Conservation (phyloP, 2,113 vertebrate genomes). For the Nymphicus hollandicus region DNA sequence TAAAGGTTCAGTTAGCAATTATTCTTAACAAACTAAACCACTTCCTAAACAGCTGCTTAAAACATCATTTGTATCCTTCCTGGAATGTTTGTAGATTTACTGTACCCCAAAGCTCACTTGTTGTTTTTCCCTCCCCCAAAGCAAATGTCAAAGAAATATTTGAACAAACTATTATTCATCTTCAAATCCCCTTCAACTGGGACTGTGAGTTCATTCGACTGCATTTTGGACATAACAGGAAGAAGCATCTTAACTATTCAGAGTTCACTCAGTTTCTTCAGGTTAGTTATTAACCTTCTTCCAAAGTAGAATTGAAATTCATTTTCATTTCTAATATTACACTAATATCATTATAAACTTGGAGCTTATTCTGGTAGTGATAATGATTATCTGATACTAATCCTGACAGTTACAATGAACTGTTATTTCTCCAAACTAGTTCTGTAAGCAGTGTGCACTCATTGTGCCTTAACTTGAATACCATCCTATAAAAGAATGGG, state of each 20-base stretch:
- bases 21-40: conserved; percentile 60
- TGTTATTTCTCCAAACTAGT: neutral
- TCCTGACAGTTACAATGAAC: neutral
- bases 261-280: conserved; percentile 97
- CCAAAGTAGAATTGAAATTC: neutral
- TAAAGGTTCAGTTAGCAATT: conserved; percentile 56
- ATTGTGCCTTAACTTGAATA: neutral
- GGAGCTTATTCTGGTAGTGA: neutral
- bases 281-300: conserved; percentile 74
- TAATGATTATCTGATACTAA: neutral
- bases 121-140: conserved; percentile 74
- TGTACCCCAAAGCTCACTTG: conserved; percentile 24
- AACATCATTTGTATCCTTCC: conserved; percentile 53
- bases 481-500: neutral
- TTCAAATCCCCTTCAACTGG: conserved; percentile 98
- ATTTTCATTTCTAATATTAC: neutral
- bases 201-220: conserved; percentile 95
- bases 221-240: conserved; percentile 93
- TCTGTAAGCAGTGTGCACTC: neutral
- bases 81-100: conserved; percentile 55
- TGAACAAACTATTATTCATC: conserved; percentile 91
- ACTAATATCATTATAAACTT: neutral
- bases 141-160: conserved; percentile 96
- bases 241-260: conserved; percentile 89
- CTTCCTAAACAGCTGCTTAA: conserved; percentile 58